These are phyloP conservation scores for Thermophis baileyi DNA, from an alignment of 2,113 vertebrate species.

Conservation along the genomic window DNA sequence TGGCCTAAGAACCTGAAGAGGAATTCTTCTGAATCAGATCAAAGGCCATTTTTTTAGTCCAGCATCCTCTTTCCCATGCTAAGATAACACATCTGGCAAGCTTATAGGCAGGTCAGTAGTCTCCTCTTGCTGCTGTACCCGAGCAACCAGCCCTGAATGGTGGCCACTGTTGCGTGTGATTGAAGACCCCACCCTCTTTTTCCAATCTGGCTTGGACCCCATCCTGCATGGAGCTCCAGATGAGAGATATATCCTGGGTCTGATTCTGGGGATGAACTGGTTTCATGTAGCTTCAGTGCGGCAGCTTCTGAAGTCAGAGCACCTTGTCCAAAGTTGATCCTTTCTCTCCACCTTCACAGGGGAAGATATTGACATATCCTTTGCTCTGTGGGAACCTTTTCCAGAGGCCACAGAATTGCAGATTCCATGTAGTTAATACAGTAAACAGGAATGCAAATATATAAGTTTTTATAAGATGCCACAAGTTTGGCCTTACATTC, in stretches of 20 bases:
- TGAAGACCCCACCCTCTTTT: neutral
- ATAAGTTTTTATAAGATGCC: neutral
- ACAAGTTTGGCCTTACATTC: neutral
- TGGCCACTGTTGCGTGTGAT: neutral
- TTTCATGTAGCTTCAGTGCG: neutral
- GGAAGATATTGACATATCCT: neutral
- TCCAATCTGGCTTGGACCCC: neutral
- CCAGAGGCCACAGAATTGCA: neutral
- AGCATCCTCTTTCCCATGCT: neutral
- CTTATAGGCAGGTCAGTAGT: neutral
- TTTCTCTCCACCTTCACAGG: neutral
- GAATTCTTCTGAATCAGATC: neutral
- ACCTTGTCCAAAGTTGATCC: neutral
- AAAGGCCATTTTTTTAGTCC: neutral
- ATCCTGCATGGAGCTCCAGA: neutral
- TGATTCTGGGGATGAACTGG: neutral
- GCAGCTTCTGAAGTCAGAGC: neutral
- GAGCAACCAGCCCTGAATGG: neutral
- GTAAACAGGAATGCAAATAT: neutral
- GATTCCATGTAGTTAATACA: neutral
- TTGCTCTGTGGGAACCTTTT: neutral
- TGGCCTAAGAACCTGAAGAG: neutral
- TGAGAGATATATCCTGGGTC: neutral
- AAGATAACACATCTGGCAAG: neutral
- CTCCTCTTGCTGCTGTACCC: neutral